A percentile compares a stretch with the other conserved stretches of the same genome.
Evolutionary conservation across 2,797 vertebrate genomes (phyloP).

Genomic region (Sphenopsis melanotis): DNA sequence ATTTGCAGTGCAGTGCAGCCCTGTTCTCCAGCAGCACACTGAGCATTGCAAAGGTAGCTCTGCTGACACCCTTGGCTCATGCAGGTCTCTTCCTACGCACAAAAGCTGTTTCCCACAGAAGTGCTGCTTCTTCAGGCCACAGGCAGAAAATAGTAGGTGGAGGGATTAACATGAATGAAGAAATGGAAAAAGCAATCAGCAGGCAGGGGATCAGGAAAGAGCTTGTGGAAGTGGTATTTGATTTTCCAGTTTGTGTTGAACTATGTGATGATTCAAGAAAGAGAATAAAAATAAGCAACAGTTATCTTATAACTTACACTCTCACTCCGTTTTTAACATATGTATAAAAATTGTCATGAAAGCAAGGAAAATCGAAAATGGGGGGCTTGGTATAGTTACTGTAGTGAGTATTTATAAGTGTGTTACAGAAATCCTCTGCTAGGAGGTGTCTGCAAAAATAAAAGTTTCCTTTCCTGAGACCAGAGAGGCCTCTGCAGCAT

Average conservation of each 20-base stretch:
- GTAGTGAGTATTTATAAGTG: background rate
- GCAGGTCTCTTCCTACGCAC: background rate
- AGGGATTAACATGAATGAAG: constrained; percentile 21
- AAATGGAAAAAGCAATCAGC: constrained; percentile 11
- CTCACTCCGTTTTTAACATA: background rate
- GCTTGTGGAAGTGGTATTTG: background rate
- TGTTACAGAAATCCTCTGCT: background rate
- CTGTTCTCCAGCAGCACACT: background rate
- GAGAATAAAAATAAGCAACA: background rate
- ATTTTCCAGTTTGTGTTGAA: background rate
- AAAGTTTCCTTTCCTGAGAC: background rate
- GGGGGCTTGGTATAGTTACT: background rate
- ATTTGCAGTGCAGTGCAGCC: background rate
- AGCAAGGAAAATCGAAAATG: background rate
- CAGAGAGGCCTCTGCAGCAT: background rate
- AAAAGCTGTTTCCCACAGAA: background rate
- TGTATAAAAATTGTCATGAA: background rate
- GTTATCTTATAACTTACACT: background rate
- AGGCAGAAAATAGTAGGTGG: constrained; percentile 15
- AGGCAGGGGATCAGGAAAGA: background rate
- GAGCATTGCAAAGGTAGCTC: background rate
- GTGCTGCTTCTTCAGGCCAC: constrained; percentile 1
- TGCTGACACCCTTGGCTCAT: background rate
- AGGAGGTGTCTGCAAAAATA: background rate
- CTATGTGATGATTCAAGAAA: background rate